These are phyloP conservation scores for Drosophila atripex DNA, from an alignment of 2,888 invertebrate genomes.

Conservation along the genomic window DNA sequence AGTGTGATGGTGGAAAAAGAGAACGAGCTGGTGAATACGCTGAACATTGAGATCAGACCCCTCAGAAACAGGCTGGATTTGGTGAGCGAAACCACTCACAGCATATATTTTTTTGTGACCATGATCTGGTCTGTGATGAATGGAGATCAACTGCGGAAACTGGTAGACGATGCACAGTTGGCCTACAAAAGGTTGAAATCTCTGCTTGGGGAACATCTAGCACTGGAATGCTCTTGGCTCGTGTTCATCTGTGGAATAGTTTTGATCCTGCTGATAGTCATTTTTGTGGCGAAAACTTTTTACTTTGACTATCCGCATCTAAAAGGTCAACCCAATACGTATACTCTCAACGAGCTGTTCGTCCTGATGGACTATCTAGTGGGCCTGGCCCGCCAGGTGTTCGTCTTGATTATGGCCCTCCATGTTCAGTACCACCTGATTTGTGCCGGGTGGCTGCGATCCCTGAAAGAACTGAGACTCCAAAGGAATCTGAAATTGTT, in stretches of 20 bases:
- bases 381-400: conserved; percentile 17
- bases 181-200: conserved; percentile 16
- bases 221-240: conserved; percentile 15
- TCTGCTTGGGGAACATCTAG: conserved; percentile 6
- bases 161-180: conserved; percentile 43
- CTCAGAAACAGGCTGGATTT: not conserved
- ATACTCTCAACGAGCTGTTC: fast-evolving
- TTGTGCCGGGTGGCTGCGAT: conserved; percentile 48
- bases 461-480: conserved; percentile 13
- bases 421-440: conserved; percentile 48
- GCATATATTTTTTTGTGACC: not conserved
- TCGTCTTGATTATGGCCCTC: conserved; percentile 26
- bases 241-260: conserved; percentile 12
- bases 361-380: conserved; percentile 1
- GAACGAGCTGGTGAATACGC: not conserved
- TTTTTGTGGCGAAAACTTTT: conserved; percentile 8
- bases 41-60: conserved; percentile 5
- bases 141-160: conserved; percentile 19
- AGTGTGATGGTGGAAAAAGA: not conserved
- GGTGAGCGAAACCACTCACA: not conserved
- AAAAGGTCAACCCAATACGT: fast-evolving
- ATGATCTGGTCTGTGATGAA: conserved; percentile 6
- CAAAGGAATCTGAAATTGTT: conserved; percentile 2
- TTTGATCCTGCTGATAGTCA: conserved; percentile 25
- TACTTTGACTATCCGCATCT: conserved; percentile 20